phyloP scores from a whole-genome alignment of 92 coral and sea anemone species.

The Umimayanthus chanpuru region DNA sequence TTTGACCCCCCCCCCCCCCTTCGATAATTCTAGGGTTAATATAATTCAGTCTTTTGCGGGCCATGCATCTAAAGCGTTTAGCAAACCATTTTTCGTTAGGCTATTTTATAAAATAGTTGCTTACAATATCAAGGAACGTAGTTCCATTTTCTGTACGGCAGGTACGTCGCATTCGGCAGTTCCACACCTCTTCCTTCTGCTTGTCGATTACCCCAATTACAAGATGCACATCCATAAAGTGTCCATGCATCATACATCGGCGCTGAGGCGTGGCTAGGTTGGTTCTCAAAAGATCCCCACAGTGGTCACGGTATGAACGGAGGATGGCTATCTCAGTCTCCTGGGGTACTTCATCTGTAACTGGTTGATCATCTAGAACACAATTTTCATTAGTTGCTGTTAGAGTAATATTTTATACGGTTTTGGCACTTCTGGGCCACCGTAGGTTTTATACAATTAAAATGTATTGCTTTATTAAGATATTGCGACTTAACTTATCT shows the following conservation, averaged over 20 bases:
- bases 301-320: constrained; percentile 12
- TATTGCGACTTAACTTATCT: no score
- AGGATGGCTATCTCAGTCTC: constrained; percentile 14
- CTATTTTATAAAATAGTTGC: no score
- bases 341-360: constrained; percentile 9
- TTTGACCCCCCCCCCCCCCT: no score
- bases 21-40: no score
- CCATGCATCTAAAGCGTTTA: no score
- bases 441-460: no score
- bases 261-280: neutral
- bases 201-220: neutral
- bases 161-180: constrained; percentile 14
- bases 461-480: neutral
- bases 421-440: no score
- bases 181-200: neutral
- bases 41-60: no score
- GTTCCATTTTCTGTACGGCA: neutral
- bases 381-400: no score
- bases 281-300: neutral
- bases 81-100: no score
- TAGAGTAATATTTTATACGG: no score
- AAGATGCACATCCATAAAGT: constrained; percentile 5
- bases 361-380: neutral
- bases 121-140: constrained; percentile 30
- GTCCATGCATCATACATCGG: constrained; percentile 1